phyloP scores from a whole-genome alignment of 2,888 invertebrate genomes.

The Monochamus alternatus region DNA sequence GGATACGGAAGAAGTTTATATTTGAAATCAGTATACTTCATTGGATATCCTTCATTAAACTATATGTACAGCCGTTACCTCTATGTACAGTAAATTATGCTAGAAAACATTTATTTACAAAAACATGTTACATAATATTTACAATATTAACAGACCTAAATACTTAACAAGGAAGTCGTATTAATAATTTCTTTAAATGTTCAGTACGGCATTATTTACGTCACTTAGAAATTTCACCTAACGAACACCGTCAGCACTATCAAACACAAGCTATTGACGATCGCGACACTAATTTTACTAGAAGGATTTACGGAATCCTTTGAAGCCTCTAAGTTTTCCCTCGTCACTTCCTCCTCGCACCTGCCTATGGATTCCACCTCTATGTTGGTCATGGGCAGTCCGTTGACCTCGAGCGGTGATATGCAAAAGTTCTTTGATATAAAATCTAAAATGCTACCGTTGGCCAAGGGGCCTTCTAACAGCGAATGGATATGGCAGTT shows the following conservation, averaged over 20 bases:
- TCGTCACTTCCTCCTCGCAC: slow-evolving; percentile 80
- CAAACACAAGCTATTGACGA: slow-evolving; percentile 53
- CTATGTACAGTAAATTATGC: slow-evolving; percentile 35
- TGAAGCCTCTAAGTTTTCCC: slow-evolving; percentile 78
- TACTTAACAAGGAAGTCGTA: slow-evolving; percentile 33
- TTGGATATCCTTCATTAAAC: slow-evolving; percentile 13
- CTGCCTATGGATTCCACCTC: slow-evolving; percentile 79
- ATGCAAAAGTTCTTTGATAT: slow-evolving; percentile 87
- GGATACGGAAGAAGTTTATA: slow-evolving; percentile 4
- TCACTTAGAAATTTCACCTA: slow-evolving; percentile 57
- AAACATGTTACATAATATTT: slow-evolving; percentile 39
- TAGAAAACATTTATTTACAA: slow-evolving; percentile 40
- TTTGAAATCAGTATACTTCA: slow-evolving; percentile 22
- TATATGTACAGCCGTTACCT: slow-evolving; percentile 25
- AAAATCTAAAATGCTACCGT: slow-evolving; percentile 79
- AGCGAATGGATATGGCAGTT: slow-evolving; percentile 88
- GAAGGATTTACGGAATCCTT: slow-evolving; percentile 53
- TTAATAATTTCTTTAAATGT: slow-evolving; percentile 14
- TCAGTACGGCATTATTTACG: background rate
- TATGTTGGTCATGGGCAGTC: slow-evolving; percentile 81
- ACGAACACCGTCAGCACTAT: slow-evolving; percentile 40
- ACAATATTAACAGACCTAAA: slow-evolving; percentile 33
- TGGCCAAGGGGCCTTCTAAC: slow-evolving; percentile 82
- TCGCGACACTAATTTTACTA: slow-evolving; percentile 45
- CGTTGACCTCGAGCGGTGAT: slow-evolving; percentile 88